phyloP scores from a whole-genome alignment of 1,140 invertebrate species.

The Saccostrea glomerata region DNA sequence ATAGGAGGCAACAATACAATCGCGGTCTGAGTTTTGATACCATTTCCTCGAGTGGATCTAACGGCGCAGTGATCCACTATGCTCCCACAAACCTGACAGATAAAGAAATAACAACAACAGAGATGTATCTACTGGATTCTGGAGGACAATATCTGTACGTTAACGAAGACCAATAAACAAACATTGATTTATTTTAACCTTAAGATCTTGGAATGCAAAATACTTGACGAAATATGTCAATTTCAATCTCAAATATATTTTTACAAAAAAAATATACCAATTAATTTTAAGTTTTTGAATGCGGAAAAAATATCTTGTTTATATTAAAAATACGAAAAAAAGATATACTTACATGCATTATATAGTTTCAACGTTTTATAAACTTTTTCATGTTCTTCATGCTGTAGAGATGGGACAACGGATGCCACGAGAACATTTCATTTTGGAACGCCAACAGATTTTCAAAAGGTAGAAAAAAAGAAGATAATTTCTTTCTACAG shows the following conservation, averaged over 20 bases:
- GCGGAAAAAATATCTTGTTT: too few species aligned
- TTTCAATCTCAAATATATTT: too few species aligned
- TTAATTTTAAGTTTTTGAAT: too few species aligned
- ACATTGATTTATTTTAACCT: too few species aligned
- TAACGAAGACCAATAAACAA: neutral
- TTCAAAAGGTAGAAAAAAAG: constrained; percentile 81
- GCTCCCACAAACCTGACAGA: constrained; percentile 83
- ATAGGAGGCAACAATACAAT: constrained; percentile 85
- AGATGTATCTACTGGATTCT: constrained; percentile 94
- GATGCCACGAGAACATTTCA: constrained; percentile 96
- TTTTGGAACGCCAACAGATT: constrained; percentile 88
- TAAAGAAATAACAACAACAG: constrained; percentile 85
- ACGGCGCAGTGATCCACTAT: constrained; percentile 97
- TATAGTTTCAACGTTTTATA: too few species aligned
- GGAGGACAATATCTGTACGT: constrained; percentile 85
- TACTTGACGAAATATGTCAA: too few species aligned
- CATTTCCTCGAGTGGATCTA: constrained; percentile 92
- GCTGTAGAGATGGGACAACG: constrained; percentile 86
- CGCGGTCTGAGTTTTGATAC: constrained; percentile 93
- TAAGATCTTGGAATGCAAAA: too few species aligned
- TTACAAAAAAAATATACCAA: too few species aligned
- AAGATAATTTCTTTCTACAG: neutral
- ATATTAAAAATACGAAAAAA: too few species aligned
- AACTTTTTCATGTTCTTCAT: too few species aligned
- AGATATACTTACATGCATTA: too few species aligned